Base-by-base conservation (phyloP, 2,797 vertebrate species). In the Cossypha heuglini region DNA sequence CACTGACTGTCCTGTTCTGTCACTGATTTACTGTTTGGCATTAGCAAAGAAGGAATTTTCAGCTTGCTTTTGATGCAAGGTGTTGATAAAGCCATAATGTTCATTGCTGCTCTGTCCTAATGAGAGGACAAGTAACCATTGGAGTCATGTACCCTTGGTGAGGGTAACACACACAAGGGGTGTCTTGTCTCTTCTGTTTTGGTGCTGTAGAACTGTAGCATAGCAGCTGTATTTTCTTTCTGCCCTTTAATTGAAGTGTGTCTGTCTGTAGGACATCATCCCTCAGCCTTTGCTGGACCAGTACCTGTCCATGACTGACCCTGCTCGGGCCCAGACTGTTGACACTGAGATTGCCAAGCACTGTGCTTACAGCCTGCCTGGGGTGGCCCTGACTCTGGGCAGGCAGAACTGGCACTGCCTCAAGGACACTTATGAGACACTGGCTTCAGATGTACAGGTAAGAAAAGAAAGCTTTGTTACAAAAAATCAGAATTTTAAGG, bases 401-500 rank as follows among this genome's bases (percentile, higher is more conserved):
- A 82, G 97, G 78, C 98, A 98, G 94, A 98, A 98, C 52, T 98
- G 98, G 98, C 98, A 98, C 86, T 98, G 98, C 75, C 93, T 98
- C 83, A 98, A 97, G 80, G 98, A 97, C 31, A 98, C 97, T 0
- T 98, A 97, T 0, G 97, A 98, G 75, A 97, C 95, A 0, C 93
- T 98, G 94, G 98, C 98, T 62, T 97, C 98, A 3, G 97, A 98
- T n/a, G 94, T 98, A 14, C 98, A 98, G 98, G 98, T 98, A 82
- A 93, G 62, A 61, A 49, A 31, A 52, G 12, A 25, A 22, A 5
- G 2, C 2, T 57, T 52, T 46, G 13, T 11, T 31, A 29, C 31
- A 9, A 40, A 46, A 9, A 43, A 51, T 21, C 29, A 20, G n/a
- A 59, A 22, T 10, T 77, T 71, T 58, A 22, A 49, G 19, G 29